Conservation (phyloP, 2,797 vertebrate species). For the Nasua narica region DNA sequence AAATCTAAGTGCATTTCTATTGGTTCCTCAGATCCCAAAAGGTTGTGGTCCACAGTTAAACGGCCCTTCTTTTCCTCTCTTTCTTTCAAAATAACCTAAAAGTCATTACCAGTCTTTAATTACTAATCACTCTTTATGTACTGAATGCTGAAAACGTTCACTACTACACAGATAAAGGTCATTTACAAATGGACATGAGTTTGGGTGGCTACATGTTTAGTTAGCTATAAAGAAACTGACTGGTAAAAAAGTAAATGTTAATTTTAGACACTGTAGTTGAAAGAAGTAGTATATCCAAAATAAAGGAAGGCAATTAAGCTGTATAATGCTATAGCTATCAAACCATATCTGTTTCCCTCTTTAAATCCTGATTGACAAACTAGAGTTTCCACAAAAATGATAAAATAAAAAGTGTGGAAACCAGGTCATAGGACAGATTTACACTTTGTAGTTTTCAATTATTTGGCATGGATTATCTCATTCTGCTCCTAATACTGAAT, state of each 20-base stretch:
- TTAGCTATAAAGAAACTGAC: neutral
- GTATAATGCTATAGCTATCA: neutral
- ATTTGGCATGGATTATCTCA: neutral
- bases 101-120: conserved; percentile 63
- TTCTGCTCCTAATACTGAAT: neutral
- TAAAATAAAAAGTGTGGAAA: conserved; percentile 23
- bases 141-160: neutral
- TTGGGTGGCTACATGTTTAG: neutral
- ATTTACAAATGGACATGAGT: neutral
- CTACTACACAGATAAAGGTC: neutral
- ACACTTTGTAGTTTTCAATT: neutral
- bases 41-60: conserved; percentile 87
- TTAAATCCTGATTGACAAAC: neutral
- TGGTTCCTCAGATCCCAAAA: conserved; percentile 89
- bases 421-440: neutral
- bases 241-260: neutral
- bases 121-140: conserved; percentile 9
- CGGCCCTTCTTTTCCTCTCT: conserved; percentile 98
- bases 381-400: neutral
- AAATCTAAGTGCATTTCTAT: conserved; percentile 88
- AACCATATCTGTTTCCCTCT: neutral
- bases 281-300: neutral
- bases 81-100: conserved; percentile 97
- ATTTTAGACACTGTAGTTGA: neutral
- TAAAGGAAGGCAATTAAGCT: neutral